These are phyloP conservation scores for Apis cerana DNA, from an alignment of 1,140 invertebrate species.

Conservation along the genomic window DNA sequence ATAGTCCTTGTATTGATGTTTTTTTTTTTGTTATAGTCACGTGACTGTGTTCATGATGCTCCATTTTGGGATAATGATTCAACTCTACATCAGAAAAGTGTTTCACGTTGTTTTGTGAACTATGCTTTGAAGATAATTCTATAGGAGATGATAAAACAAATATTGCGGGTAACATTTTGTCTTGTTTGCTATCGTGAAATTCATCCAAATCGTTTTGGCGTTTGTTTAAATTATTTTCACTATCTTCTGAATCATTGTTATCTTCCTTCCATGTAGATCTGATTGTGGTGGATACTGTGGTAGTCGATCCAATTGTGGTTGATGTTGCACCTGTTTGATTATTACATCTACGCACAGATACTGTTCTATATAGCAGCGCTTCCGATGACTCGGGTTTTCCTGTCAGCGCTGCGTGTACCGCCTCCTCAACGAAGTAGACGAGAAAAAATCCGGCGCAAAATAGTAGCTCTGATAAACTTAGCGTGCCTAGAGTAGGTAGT, in stretches of 20 bases:
- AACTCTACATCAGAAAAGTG: conserved; percentile 30
- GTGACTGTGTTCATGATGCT: conserved; percentile 41
- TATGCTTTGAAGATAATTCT: conserved; percentile 14
- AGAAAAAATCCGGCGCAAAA: conserved; percentile 88
- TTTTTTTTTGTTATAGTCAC: conserved; percentile 45
- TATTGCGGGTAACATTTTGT: conserved; percentile 66
- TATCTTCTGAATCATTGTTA: conserved; percentile 36
- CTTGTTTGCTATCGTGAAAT: conserved; percentile 38
- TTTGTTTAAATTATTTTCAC: conserved; percentile 12
- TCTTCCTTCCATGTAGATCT: conserved; percentile 52
- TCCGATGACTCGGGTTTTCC: conserved; percentile 79
- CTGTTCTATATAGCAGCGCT: conserved; percentile 81
- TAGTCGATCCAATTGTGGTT: conserved; percentile 54
- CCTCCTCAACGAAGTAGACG: conserved; percentile 87
- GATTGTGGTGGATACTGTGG: conserved; percentile 53
- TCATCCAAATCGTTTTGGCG: conserved; percentile 21
- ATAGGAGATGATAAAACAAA: conserved; percentile 65
- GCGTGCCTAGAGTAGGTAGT: conserved; percentile 72
- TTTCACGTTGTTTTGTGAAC: background rate
- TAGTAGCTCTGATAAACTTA: conserved; percentile 85
- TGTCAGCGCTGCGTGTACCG: conserved; percentile 84
- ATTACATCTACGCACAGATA: conserved; percentile 82
- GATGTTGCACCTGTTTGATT: conserved; percentile 64
- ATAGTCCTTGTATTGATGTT: conserved; percentile 82
- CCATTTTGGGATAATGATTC: conserved; percentile 16